Base-by-base conservation (phyloP, 2,797 vertebrate genomes). In the Anguilla anguilla region DNA sequence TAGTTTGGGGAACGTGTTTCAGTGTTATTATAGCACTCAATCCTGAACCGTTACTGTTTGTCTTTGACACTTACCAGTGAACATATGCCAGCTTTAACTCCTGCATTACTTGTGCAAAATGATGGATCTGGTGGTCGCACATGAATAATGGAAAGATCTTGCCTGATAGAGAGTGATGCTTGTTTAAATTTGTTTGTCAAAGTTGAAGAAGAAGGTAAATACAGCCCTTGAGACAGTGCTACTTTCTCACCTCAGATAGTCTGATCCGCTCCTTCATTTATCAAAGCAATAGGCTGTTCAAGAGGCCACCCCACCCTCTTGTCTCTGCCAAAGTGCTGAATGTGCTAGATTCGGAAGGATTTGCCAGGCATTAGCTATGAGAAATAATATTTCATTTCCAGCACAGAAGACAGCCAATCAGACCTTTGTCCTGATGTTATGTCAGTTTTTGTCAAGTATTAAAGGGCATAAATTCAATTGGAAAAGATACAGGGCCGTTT, bases 291-390 rank as follows among this genome's bases (percentile, higher is more conserved):
- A 81, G 43, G 86, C 89, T 91, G 89, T 91, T 92, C 91, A 92
- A 90, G 83, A 91, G 90, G 89, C 77, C 88, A 89, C 89, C 86
- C 88, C 89, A 90, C 83, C 53, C 88, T 87, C 87, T 89, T 88
- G 89, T 91, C 92, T 92, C 91, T 91, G 89, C 90, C 88, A 90
- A 89, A 90, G 85, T 91, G 91, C 91, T 88, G 90, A 91, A 90
- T 90, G 89, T 91, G 90, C 89, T 88, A 88, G 89, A 91, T 91
- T 90, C 90, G 86, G 90, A 88, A 91, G 89, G 89, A 86, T 91
- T 91, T 92, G 89, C 91, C 92, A 92, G 90, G 90, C 89, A 92
- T 90, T 90, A 91, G 90, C 88, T 88, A 74, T 77, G 87, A 91
- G 89, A 92, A 91, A 91, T 91, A 91, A 91, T 90, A 43, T 7